phyloP scores from a whole-genome alignment of 2,888 invertebrate genomes.

The Tuberolachnus salignus region DNA sequence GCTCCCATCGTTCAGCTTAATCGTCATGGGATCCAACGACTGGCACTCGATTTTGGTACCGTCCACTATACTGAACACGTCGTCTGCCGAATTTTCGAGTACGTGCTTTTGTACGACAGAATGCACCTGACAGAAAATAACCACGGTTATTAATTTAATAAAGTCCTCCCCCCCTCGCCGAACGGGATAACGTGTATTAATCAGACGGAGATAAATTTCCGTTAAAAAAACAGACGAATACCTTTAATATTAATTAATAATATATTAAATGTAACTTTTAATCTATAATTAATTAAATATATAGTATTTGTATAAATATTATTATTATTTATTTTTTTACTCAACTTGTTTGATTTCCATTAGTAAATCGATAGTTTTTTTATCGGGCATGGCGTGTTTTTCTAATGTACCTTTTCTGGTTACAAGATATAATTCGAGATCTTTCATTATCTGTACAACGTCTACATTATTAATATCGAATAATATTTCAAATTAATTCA shows the following conservation, averaged over 20 bases:
- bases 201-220: too few relatives aligned
- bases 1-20: not conserved
- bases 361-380: slow-evolving; percentile 10
- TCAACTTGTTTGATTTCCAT: slow-evolving; percentile 17
- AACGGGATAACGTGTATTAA: too few relatives aligned
- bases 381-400: slow-evolving; percentile 32
- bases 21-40: not conserved
- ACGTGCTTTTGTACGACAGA: slow-evolving; percentile 20
- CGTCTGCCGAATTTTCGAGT: not conserved
- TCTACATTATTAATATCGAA: not conserved
- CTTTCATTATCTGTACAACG: slow-evolving; percentile 20
- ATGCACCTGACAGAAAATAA: slow-evolving; percentile 4
- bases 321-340: slow-evolving; percentile 9
- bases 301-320: too few relatives aligned
- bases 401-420: not conserved
- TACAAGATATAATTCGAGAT: not conserved
- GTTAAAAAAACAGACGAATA: too few relatives aligned
- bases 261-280: too few relatives aligned
- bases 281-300: too few relatives aligned
- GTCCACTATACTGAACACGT: not conserved
- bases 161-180: too few relatives aligned
- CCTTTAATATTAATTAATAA: too few relatives aligned
- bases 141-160: too few relatives aligned
- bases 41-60: not conserved
- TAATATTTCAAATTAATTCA: not conserved